Evolutionary conservation across 2,797 vertebrate genomes (phyloP).

Genomic region (Rhinatrema bivittatum): DNA sequence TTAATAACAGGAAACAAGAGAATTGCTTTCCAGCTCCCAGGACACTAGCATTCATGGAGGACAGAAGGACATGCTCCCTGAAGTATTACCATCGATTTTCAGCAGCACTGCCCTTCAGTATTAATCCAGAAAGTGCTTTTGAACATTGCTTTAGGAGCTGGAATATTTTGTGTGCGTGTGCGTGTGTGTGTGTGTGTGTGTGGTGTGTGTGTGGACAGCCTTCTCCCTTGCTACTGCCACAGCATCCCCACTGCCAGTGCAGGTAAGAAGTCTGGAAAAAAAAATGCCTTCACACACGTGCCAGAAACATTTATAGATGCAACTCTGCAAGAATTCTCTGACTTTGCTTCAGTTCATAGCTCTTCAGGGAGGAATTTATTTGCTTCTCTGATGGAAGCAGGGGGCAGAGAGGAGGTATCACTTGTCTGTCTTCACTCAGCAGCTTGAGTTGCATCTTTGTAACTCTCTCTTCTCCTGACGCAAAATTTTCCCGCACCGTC

Average conservation of each 20-base stretch:
- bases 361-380: background rate
- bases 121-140: background rate
- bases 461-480: background rate
- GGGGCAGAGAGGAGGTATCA: too few species aligned
- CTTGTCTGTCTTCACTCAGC: too few species aligned
- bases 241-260: too few species aligned
- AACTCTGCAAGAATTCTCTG: background rate
- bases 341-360: background rate
- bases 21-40: constrained; percentile 1
- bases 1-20: constrained; percentile 3
- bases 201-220: too few species aligned
- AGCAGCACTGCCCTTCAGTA: constrained; percentile 3
- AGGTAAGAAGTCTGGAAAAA: too few species aligned
- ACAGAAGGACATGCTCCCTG: background rate
- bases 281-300: background rate
- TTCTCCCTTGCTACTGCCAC: too few species aligned
- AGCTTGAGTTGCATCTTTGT: background rate
- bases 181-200: too few species aligned
- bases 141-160: background rate
- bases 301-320: constrained; percentile 13
- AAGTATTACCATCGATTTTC: constrained; percentile 5
- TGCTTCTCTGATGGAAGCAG: too few species aligned
- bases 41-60: background rate
- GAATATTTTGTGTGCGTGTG: too few species aligned
- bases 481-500: background rate